Evolutionary conservation across 2,888 invertebrate species (phyloP), one percentile per base, ranked within the genome.

Genomic region (Ichneumoninae sp.): DNA sequence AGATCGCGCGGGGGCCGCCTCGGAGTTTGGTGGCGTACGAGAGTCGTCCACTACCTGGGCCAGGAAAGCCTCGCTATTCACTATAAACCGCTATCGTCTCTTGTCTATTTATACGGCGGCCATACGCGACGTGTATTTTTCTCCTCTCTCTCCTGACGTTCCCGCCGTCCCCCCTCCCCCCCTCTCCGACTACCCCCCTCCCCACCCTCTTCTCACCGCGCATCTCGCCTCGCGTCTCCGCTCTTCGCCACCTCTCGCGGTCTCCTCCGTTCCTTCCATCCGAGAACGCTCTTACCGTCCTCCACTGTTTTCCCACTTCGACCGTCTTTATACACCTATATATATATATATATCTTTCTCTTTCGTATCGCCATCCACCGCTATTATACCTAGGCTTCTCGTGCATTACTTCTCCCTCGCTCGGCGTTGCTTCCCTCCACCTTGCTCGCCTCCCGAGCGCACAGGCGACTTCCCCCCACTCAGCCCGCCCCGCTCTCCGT

Each of bases 101-200:
- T 89, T 90, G 90, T 92, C 92, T 93, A 92, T 92, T 93, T 92
- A 93, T 92, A 92, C 90, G 89, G 89, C 91, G 90, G 90, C 90
- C 92, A 90, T 91, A 92, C 91, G 89, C 90, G 90, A 90, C 87
- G 91, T 87, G 88, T 89, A 89, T 89, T 88, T 88, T 88, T 87
- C 85, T 86, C 81, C 66, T 69, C 68, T 85, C 78, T 84, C 86
- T 85, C 82, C 80, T 71, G 74, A 60, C 75, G 74, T 79, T 71
- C 75, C 82, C 70, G 79, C 75, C 72, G 57, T 70, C 81, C 78
- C 26, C 33, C 57, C 26, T 70, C 81, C 78, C 26, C 33, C 57
- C 26, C 33, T 70, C 30, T 66, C 70, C 62, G 66, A 19, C 75
- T 69, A 47, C 50, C 74, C 60, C 47, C 36, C 60, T 60, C 72